These are phyloP conservation scores for Aphodius sticticus DNA, from an alignment of 2,888 invertebrate species.

Conservation along the genomic window DNA sequence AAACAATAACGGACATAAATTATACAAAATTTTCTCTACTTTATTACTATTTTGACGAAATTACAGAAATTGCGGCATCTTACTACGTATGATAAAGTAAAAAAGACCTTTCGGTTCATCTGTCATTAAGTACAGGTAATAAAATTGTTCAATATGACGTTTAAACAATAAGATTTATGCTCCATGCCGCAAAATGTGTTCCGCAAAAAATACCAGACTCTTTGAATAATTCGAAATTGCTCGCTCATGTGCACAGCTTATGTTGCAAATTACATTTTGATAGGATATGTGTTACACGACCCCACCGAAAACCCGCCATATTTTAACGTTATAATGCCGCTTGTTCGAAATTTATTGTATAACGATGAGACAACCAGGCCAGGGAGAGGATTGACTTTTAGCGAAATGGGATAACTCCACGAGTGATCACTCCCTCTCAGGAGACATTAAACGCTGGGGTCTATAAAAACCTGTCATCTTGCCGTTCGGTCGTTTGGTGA, in stretches of 20 bases:
- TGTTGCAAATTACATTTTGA: neutral
- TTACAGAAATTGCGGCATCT: no score
- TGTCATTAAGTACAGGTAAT: no score
- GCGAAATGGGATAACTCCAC: neutral
- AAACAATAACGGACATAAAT: no score
- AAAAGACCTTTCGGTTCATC: no score
- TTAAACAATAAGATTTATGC: no score
- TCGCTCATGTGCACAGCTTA: neutral
- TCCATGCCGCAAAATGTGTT: no score
- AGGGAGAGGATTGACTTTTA: neutral
- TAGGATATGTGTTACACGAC: neutral
- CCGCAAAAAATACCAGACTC: no score
- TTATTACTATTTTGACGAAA: no score
- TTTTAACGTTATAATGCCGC: neutral
- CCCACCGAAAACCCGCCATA: neutral
- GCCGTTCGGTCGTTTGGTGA: neutral
- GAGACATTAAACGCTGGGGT: neutral
- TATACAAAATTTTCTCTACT: no score
- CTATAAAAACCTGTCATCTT: neutral
- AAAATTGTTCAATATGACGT: no score
- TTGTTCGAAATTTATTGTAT: neutral
- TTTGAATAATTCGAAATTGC: neutral
- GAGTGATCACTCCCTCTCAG: neutral
- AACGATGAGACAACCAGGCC: neutral
- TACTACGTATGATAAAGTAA: no score